Evolutionary conservation across 2,797 vertebrate species (phyloP).

Genomic region (Pristis pectinata): DNA sequence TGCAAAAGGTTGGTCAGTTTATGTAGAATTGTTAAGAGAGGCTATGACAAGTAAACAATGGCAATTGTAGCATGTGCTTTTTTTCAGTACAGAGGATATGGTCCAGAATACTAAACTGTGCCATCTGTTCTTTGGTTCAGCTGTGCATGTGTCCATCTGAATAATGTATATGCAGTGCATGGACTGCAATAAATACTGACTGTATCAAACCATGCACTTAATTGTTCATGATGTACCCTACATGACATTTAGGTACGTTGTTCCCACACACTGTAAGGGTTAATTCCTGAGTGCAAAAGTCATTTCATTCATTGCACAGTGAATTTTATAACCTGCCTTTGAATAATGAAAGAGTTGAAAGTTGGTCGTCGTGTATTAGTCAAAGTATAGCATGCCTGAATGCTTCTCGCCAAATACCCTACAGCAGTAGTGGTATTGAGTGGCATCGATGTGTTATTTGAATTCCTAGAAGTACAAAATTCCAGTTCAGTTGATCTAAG

Average conservation of each 20-base stretch:
- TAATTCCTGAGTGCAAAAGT: constrained; percentile 43
- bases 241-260: neutral
- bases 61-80: constrained; percentile 51
- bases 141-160: constrained; percentile 43
- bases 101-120: constrained; percentile 38
- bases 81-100: neutral
- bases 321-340: constrained; percentile 32
- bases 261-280: neutral
- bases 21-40: constrained; percentile 41
- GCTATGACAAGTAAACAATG: neutral
- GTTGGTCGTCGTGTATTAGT: constrained; percentile 30
- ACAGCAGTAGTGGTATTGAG: neutral
- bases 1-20: constrained; percentile 43
- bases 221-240: constrained; percentile 40
- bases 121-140: constrained; percentile 58
- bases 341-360: constrained; percentile 40
- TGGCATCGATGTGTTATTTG: neutral
- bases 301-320: constrained; percentile 43
- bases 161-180: constrained; percentile 45
- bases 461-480: neutral
- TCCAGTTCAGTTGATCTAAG: neutral
- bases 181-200: neutral
- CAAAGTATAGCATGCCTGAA: neutral
- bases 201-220: constrained; percentile 47
- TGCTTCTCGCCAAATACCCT: constrained; percentile 35